Evolutionary conservation across 2,888 invertebrate genomes (phyloP).

Genomic region (Ceraclea dissimilis): DNA sequence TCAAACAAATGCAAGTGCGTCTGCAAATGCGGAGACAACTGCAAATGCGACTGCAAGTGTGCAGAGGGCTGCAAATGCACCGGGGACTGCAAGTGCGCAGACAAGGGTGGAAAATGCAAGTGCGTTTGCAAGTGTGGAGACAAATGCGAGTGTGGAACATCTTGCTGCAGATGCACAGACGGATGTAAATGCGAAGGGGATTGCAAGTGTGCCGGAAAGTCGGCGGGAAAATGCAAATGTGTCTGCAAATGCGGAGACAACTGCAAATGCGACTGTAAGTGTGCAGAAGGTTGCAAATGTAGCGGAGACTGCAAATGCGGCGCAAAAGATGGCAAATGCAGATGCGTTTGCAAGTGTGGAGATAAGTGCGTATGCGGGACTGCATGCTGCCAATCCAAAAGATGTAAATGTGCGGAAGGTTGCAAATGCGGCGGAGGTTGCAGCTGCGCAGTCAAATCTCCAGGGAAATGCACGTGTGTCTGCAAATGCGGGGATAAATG

Average conservation of each 20-base stretch:
- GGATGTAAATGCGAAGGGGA: slow-evolving; percentile 18
- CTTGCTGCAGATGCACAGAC: slow-evolving; percentile 7
- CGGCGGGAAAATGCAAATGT: slow-evolving; percentile 15
- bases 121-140: slow-evolving; percentile 20
- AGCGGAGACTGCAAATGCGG: slow-evolving; percentile 17
- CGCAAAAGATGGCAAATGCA: slow-evolving; percentile 12
- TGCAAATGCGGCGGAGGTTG: slow-evolving; percentile 18
- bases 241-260: slow-evolving; percentile 19
- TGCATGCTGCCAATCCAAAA: too few species aligned
- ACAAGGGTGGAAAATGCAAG: slow-evolving; percentile 13
- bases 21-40: slow-evolving; percentile 20
- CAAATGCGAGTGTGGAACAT: slow-evolving; percentile 12
- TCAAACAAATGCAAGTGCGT: slow-evolving; percentile 10
- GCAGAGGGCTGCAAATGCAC: slow-evolving; percentile 10
- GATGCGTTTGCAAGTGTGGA: slow-evolving; percentile 20
- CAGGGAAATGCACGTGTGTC: slow-evolving; percentile 12
- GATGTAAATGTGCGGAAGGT: slow-evolving; percentile 9
- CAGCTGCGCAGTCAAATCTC: slow-evolving; percentile 6
- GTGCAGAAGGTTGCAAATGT: slow-evolving; percentile 21
- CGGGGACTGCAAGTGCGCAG: slow-evolving; percentile 21
- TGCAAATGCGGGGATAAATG: slow-evolving; percentile 21
- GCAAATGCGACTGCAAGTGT: slow-evolving; percentile 20
- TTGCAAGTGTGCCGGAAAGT: slow-evolving; percentile 19
- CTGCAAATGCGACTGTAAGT: slow-evolving; percentile 20
- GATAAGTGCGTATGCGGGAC: slow-evolving; percentile 17